Evolutionary conservation across 2,113 vertebrate species (phyloP), one percentile per base, ranked within the genome.

Genomic region (Eptatretus burgeri): DNA sequence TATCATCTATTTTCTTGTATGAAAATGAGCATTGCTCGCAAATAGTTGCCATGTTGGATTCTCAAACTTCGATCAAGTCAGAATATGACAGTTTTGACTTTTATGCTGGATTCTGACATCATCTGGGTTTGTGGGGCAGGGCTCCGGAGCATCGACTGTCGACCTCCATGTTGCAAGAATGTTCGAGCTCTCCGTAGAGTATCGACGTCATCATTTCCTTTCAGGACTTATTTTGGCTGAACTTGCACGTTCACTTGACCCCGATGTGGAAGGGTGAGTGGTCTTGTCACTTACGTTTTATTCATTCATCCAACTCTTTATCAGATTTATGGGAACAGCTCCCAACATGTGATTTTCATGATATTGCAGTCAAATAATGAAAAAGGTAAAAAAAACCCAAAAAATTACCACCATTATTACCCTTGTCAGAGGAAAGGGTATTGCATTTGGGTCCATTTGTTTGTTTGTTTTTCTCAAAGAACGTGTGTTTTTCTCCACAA

Each of bases 151-250:
- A 73, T 98, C 91, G 62, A 94, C 87, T 51, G 85, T 95, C 73
- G 91, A 98, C 74, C 91, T 95, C 73, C 95, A 93, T 77, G 95
- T 84, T 65, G 89, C 91, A 69, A 95, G 95, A 66, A 95, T 98
- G 89, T 98, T 98, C 75, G 91, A 98, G 69, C 70, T 98, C 69
- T 98, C 89, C 1, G 78, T 91, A 67, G 88, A 88, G 64, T 98
- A 95, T 74, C 82, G 91, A 71, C 89, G 95, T 62, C 89, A 95
- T 66, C 91, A 98, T 73, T 98, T 80, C 67, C 73, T 95, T 72
- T 85, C 86, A 0, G 91, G 87, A 62, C 82, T 98, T 7, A 82
- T 85, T n/a, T 73, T 95, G 63, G 84, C 87, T 49, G 81, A 98
- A 51, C 74, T 98, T 66, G 82, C 89, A 62, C 78, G 95, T 60